These are phyloP conservation scores for Barypeithes pellucidus DNA, from an alignment of 2,888 invertebrate genomes.

Conservation along the genomic window DNA sequence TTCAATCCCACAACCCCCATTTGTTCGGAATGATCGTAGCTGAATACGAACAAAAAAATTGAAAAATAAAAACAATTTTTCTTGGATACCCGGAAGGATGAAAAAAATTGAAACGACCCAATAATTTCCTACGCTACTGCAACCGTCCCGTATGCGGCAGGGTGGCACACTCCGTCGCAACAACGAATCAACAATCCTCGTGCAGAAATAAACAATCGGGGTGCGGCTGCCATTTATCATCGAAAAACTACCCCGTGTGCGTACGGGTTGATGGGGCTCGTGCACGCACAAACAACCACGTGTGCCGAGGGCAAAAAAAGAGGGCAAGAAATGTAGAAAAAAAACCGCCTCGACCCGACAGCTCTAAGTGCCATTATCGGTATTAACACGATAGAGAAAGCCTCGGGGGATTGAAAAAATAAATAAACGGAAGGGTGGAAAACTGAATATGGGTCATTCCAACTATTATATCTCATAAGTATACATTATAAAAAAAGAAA, in stretches of 20 bases:
- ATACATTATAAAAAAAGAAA: too few species aligned
- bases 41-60: too few species aligned
- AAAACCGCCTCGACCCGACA: constrained; percentile 51
- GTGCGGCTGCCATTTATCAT: constrained; percentile 48
- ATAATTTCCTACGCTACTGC: neutral
- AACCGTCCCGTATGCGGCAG: constrained; percentile 18
- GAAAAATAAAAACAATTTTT: too few species aligned
- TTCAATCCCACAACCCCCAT: too few species aligned
- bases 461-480: too few species aligned
- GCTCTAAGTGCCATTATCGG: constrained; percentile 59
- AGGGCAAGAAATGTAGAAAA: constrained; percentile 41
- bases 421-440: constrained; percentile 39
- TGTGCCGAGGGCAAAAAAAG: constrained; percentile 41
- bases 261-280: constrained; percentile 41
- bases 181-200: constrained; percentile 29
- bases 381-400: constrained; percentile 58
- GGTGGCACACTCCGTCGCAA: constrained; percentile 38
- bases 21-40: too few species aligned
- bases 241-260: constrained; percentile 39
- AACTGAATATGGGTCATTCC: constrained; percentile 24
- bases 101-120: too few species aligned
- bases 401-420: constrained; percentile 35
- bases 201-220: constrained; percentile 45
- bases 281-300: constrained; percentile 49
- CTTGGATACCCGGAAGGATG: too few species aligned